A percentile compares a stretch with the other conserved stretches of the same genome.
Conservation (phyloP, 92 coral and sea anemone species). For the Paragorgia papillata region DNA sequence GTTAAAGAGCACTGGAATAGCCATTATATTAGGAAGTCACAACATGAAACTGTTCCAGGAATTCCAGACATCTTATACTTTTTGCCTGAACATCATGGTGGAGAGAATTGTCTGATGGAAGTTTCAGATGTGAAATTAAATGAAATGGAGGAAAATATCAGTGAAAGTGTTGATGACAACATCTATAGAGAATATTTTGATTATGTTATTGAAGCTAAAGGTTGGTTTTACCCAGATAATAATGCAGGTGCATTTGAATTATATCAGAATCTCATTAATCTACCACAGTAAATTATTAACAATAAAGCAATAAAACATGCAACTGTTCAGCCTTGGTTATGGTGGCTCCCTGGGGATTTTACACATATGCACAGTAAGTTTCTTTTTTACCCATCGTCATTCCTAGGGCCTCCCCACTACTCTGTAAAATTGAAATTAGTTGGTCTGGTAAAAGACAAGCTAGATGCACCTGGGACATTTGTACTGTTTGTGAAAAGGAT, state of each 20-base stretch:
- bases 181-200: conserved; percentile 21
- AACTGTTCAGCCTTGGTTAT: too few relatives aligned
- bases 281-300: conserved; percentile 2
- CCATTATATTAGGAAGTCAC: conserved; percentile 43
- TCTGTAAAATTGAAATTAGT: too few relatives aligned
- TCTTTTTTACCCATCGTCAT: too few relatives aligned
- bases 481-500: too few relatives aligned
- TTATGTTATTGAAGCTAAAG: not conserved
- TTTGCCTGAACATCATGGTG: conserved; percentile 5
- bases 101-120: conserved; percentile 4
- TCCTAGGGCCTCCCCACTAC: too few relatives aligned
- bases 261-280: conserved; percentile 4
- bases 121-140: not conserved
- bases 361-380: too few relatives aligned
- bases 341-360: too few relatives aligned
- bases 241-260: conserved; percentile 8
- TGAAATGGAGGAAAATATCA: conserved; percentile 15
- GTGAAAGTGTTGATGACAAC: not conserved
- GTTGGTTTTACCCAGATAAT: conserved; percentile 6
- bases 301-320: too few relatives aligned
- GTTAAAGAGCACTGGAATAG: conserved; percentile 55
- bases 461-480: too few relatives aligned
- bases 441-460: too few relatives aligned
- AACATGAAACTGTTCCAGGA: conserved; percentile 27
- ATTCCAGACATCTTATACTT: not conserved